Base-by-base conservation (phyloP, 1,140 invertebrate species). In the Apis laboriosa region DNA sequence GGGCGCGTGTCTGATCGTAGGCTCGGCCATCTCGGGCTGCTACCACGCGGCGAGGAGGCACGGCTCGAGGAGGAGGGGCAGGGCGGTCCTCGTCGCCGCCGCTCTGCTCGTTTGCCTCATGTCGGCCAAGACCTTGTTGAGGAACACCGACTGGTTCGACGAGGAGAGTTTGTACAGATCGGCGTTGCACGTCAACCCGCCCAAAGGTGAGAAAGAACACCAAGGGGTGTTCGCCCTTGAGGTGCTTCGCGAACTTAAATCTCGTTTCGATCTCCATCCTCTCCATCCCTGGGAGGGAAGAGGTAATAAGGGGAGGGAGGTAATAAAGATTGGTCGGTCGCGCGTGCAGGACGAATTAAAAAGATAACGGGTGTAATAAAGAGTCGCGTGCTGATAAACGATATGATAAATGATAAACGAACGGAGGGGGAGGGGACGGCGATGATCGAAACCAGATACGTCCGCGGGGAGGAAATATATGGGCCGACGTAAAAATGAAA, bases 141-240 rank as follows among this genome's bases (percentile, higher is more conserved):
- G 99, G 82, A 99, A 99, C 92, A 93, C 95, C 71, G 98, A 99
- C 92, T 99, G 99, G 99, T 94, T 95, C 76, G 97, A 98, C 84
- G 99, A 99, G 94, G 99, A 99, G 94, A 97, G 96, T 84, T 95
- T 99, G 2, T 99, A 99, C 93, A 95, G 96, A 87, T 98, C 98
- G 64, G 99, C 98, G 13, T 95, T 99, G 72, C 93, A 95, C 73
- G 96, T 99, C 86, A 99, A 99, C 94, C 98, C 99, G 78, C 98
- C 99, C n/a, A 99, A 99, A 97, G 98, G 98, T 99, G 94, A 96
- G 95, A 3, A 34, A 4, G 24, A n/a, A n/a, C n/a, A n/a, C n/a
- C n/a, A n/a, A n/a, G 2, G 0, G 34, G 34, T 34, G 34, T 1
- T 3, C 34, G 34, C 2, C 34, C 34, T 34, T 24, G n/a, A n/a